phyloP scores from a whole-genome alignment of 2,888 invertebrate genomes.

The Ecdyonurus torrentis region DNA sequence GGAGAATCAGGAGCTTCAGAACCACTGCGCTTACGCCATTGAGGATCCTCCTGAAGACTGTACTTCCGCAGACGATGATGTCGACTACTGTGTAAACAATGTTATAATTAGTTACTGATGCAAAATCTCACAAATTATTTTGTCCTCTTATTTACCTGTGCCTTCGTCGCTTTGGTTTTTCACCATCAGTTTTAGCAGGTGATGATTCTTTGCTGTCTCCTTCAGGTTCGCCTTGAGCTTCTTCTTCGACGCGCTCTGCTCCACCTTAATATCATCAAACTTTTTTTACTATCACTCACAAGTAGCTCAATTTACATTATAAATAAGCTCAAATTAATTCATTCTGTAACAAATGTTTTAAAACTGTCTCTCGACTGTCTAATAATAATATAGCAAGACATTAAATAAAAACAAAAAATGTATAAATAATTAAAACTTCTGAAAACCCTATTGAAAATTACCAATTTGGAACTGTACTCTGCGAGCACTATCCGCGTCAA shows the following conservation, averaged over 20 bases:
- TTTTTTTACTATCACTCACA: too few species aligned
- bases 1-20: constrained; percentile 35
- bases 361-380: too few species aligned
- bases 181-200: not conserved
- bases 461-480: constrained; percentile 20
- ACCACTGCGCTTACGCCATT: constrained; percentile 32
- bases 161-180: not conserved
- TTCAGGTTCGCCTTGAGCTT: not conserved
- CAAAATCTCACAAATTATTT: not conserved
- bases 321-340: too few species aligned
- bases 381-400: too few species aligned
- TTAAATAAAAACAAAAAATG: too few species aligned
- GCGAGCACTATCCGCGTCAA: constrained; percentile 14
- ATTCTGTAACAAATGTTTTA: too few species aligned
- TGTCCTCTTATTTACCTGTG: not conserved
- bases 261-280: too few species aligned
- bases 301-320: too few species aligned
- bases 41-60: constrained; percentile 56
- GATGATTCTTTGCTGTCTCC: not conserved
- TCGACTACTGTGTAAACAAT: not conserved
- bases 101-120: not conserved
- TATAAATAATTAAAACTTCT: too few species aligned
- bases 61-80: constrained; percentile 46
- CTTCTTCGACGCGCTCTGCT: not conserved
- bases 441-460: too few species aligned